phyloP scores from a whole-genome alignment of 2,113 vertebrate genomes.

The Columbina picui region DNA sequence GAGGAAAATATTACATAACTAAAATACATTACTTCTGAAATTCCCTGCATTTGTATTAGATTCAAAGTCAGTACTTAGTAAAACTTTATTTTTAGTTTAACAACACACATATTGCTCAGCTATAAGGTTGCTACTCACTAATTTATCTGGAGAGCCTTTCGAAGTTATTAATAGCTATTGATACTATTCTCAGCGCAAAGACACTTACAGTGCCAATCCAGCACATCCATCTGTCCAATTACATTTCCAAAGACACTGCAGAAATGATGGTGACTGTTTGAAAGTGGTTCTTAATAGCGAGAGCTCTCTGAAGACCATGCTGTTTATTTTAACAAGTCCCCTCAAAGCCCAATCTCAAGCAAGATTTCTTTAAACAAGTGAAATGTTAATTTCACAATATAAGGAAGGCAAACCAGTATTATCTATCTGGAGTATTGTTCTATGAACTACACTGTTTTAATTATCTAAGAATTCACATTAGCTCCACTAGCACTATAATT shows the following conservation, averaged over 20 bases:
- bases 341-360: neutral
- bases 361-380: neutral
- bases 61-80: neutral
- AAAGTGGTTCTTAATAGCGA: neutral
- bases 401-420: neutral
- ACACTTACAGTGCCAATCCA: conserved; percentile 72
- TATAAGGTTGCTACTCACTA: conserved; percentile 30
- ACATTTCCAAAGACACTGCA: conserved; percentile 56
- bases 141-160: conserved; percentile 67
- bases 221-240: conserved; percentile 66
- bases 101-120: neutral
- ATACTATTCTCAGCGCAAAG: conserved; percentile 73
- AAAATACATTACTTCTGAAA: neutral
- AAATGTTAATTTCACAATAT: neutral
- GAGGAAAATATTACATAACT: neutral
- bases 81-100: neutral
- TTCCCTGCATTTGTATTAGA: neutral
- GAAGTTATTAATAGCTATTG: conserved; percentile 71
- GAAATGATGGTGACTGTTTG: neutral
- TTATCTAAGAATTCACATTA: neutral
- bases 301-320: neutral
- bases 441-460: neutral
- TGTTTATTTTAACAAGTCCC: neutral
- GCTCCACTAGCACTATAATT: neutral
- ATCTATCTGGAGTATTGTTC: neutral